These are phyloP conservation scores for Seira sanloemensis DNA, from an alignment of 2,888 invertebrate species.

Conservation along the genomic window DNA sequence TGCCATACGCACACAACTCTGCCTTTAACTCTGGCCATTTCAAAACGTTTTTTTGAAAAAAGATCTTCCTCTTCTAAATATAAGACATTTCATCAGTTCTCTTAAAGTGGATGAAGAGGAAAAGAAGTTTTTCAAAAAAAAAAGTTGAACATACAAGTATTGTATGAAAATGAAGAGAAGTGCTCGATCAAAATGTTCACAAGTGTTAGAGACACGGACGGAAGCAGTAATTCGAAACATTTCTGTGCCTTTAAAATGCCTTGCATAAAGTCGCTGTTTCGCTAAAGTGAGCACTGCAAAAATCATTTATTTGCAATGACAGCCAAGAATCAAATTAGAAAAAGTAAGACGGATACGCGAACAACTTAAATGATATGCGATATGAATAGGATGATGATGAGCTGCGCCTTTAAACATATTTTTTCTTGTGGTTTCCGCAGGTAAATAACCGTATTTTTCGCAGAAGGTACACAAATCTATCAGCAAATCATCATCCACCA, in stretches of 20 bases:
- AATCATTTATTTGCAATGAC: conserved; percentile 8
- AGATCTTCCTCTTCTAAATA: background rate
- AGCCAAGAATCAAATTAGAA: too few species aligned
- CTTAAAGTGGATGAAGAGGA: background rate
- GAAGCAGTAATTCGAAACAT: conserved; percentile 13
- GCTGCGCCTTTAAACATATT: background rate
- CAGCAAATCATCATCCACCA: background rate
- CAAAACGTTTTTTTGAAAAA: background rate
- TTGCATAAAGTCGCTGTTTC: conserved; percentile 1
- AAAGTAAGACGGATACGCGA: background rate
- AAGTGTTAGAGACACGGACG: background rate
- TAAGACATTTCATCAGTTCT: background rate
- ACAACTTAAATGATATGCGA: background rate
- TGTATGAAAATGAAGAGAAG: background rate
- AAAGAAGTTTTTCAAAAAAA: background rate
- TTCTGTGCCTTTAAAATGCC: background rate
- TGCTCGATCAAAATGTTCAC: background rate
- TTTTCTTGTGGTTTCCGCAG: conserved; percentile 7
- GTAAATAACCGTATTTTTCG: conserved; percentile 11
- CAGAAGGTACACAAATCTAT: background rate
- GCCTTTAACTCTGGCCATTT: background rate
- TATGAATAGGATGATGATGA: background rate
- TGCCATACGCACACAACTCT: background rate
- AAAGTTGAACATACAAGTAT: background rate
- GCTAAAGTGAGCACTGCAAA: background rate